A percentile compares a stretch with the other conserved stretches of the same genome.
phyloP scores from a whole-genome alignment of 2,113 vertebrate genomes.

The Sisor rabdophorus region DNA sequence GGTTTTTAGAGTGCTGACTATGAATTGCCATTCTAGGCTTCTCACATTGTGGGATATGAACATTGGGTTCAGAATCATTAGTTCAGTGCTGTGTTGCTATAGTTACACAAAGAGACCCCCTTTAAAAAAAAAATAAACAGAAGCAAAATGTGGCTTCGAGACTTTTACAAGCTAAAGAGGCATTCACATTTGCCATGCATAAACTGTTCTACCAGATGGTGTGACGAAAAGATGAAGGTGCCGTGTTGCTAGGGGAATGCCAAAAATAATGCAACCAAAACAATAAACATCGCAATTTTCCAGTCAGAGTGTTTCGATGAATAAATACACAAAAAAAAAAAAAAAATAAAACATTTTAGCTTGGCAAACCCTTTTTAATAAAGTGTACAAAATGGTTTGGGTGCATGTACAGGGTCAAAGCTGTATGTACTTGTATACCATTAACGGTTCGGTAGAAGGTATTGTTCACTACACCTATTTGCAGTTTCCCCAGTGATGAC shows the following conservation, averaged over 20 bases:
- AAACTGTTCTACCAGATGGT: slow-evolving; percentile 29
- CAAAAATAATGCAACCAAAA: slow-evolving; percentile 17
- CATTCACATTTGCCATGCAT: neutral
- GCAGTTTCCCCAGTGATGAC: no score
- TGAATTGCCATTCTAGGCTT: neutral
- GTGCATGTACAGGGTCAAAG: neutral
- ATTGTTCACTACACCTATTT: neutral
- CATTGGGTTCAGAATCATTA: slow-evolving; percentile 32
- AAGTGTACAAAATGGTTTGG: neutral
- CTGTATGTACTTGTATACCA: neutral
- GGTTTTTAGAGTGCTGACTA: slow-evolving; percentile 13
- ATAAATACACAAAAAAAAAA: neutral
- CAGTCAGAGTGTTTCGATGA: neutral
- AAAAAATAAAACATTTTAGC: neutral
- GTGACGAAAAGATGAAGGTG: slow-evolving; percentile 9
- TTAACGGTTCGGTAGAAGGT: neutral
- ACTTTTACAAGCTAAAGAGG: slow-evolving; percentile 15
- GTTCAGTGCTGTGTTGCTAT: slow-evolving; percentile 29
- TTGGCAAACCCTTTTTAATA: neutral
- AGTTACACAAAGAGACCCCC: slow-evolving; percentile 21
- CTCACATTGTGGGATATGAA: slow-evolving; percentile 17
- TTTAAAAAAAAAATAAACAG: slow-evolving; percentile 5
- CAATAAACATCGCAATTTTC: neutral
- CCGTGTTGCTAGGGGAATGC: slow-evolving; percentile 21
- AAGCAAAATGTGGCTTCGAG: slow-evolving; percentile 20